A percentile compares a stretch with the other conserved stretches of the same genome.
phyloP scores from a whole-genome alignment of 1,140 invertebrate genomes.

The Laupala kohalensis region DNA sequence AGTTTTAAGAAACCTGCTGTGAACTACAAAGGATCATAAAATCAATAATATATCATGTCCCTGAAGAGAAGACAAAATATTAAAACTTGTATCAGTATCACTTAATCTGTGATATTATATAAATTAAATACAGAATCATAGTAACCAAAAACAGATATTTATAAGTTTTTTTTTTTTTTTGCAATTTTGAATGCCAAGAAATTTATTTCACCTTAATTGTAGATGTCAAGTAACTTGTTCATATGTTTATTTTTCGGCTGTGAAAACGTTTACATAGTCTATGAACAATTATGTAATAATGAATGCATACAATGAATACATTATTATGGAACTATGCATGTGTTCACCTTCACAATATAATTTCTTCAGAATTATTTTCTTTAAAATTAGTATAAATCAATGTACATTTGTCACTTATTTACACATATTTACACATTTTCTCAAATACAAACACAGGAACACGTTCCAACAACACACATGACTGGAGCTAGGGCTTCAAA shows the following conservation, averaged over 20 bases:
- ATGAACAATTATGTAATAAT: background rate
- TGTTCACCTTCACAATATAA: background rate
- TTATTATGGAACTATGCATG: background rate
- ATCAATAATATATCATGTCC: too few species aligned
- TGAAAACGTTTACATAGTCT: background rate
- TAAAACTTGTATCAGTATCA: too few species aligned
- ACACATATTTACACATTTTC: conserved; percentile 6
- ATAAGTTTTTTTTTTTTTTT: too few species aligned
- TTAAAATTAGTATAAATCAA: conserved; percentile 4
- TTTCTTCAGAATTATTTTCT: background rate
- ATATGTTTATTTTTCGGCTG: background rate
- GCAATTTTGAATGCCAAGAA: too few species aligned
- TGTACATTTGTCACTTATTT: conserved; percentile 2
- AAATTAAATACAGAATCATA: too few species aligned
- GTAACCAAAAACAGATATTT: too few species aligned
- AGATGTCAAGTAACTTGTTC: background rate
- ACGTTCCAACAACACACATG: conserved; percentile 3
- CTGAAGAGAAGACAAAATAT: too few species aligned
- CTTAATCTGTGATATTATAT: too few species aligned
- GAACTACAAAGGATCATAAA: too few species aligned
- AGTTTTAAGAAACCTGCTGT: too few species aligned
- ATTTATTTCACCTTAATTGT: too few species aligned
- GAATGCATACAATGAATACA: background rate
- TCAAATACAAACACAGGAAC: conserved; percentile 1
- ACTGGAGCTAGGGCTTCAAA: background rate